These are phyloP conservation scores for Cheumatopsyche charites DNA, from an alignment of 1,140 invertebrate genomes.

Conservation along the genomic window DNA sequence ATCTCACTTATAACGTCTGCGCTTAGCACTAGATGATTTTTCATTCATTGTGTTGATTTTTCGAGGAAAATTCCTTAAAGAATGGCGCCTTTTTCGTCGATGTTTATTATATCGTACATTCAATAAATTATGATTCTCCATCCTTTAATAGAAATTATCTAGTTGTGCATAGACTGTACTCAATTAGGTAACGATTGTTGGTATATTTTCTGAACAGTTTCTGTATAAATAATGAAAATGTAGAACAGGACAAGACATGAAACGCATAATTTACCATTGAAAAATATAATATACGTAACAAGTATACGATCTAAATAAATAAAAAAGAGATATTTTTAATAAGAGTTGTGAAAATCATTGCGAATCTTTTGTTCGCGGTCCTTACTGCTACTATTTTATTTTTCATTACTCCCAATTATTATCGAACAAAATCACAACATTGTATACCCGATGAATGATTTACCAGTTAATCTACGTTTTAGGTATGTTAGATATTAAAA, in stretches of 20 bases:
- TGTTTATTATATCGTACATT: constrained; percentile 20
- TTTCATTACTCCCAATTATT: constrained; percentile 1
- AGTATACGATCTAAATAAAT: constrained; percentile 32
- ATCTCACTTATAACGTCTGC: constrained; percentile 48
- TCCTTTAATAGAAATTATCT: constrained; percentile 17
- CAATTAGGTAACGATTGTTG: constrained; percentile 11
- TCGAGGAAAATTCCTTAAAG: no score
- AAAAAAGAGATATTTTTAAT: constrained; percentile 32
- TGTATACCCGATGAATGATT: constrained; percentile 38
- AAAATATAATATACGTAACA: constrained; percentile 6
- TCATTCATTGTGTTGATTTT: constrained; percentile 17
- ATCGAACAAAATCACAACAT: constrained; percentile 4
- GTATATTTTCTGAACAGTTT: neutral
- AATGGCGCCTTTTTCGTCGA: constrained; percentile 18
- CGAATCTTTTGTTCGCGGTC: constrained; percentile 1
- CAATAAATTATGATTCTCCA: constrained; percentile 7
- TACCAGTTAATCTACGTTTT: constrained; percentile 47
- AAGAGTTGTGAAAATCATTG: neutral
- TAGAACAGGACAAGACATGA: no score
- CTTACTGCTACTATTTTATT: neutral
- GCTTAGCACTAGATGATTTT: constrained; percentile 45
- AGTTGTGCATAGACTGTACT: constrained; percentile 36
- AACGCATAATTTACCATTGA: no score
- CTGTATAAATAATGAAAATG: no score
- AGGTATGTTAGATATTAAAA: constrained; percentile 41